Conservation (phyloP, 2,888 invertebrate genomes). For the Tetropium fuscum region DNA sequence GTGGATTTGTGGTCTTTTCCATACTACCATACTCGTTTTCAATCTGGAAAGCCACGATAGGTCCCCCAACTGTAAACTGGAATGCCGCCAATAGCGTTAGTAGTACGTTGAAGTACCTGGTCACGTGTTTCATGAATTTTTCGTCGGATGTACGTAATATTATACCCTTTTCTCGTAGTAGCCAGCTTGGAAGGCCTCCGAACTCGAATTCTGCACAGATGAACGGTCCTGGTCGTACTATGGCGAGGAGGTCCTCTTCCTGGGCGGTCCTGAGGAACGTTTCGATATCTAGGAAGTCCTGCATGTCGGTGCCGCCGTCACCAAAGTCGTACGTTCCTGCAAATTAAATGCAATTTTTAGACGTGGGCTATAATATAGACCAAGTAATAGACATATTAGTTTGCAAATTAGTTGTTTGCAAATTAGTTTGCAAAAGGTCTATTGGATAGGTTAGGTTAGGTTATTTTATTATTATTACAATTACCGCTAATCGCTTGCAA, state of each 20-base stretch:
- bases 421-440: too few species aligned
- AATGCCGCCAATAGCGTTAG: constrained; percentile 67
- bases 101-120: constrained; percentile 67
- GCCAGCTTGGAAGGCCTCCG: not conserved
- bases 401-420: too few species aligned
- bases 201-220: not conserved
- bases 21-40: constrained; percentile 94
- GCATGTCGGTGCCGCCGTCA: not conserved
- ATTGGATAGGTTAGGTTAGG: too few species aligned
- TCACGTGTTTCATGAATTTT: constrained; percentile 58
- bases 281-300: not conserved
- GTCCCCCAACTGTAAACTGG: constrained; percentile 81
- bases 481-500: too few species aligned
- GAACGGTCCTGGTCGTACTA: not conserved
- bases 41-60: constrained; percentile 87
- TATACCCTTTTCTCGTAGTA: not conserved
- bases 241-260: not conserved
- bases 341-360: too few species aligned
- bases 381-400: too few species aligned
- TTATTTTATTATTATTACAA: too few species aligned
- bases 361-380: too few species aligned
- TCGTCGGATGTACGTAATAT: constrained; percentile 13
- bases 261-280: not conserved
- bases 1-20: constrained; percentile 59
- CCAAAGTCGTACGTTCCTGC: too few species aligned